Evolutionary conservation across 2,888 invertebrate genomes (phyloP).

Genomic region (Andrena camellia): DNA sequence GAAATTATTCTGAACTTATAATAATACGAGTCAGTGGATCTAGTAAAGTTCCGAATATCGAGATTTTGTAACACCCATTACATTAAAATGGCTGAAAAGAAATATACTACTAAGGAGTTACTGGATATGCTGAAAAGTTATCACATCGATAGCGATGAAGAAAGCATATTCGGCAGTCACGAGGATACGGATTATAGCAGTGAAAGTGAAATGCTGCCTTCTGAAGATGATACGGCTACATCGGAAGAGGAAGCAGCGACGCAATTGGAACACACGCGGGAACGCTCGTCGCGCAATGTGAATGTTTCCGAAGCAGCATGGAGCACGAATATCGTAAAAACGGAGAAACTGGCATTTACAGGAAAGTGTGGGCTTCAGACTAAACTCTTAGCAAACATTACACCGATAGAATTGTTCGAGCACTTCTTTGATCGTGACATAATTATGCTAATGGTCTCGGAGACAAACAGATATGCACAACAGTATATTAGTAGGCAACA

Average conservation of each 20-base stretch:
- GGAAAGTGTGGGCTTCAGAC: not conserved
- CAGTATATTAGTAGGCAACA: not conserved
- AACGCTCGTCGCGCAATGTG: not conserved
- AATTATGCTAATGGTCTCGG: slow-evolving; percentile 8
- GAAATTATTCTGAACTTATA: not conserved
- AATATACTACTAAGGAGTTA: not conserved
- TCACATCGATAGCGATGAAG: not conserved
- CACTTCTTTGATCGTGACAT: slow-evolving; percentile 1
- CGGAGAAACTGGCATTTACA: not conserved
- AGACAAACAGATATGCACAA: not conserved
- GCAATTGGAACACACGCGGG: not conserved
- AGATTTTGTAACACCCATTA: not conserved
- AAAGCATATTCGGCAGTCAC: not conserved
- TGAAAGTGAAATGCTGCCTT: not conserved
- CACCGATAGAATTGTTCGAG: not conserved
- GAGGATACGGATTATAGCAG: not conserved
- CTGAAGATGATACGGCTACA: not conserved
- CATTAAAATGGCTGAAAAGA: not conserved
- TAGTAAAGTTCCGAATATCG: no score
- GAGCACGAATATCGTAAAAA: not conserved
- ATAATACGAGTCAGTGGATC: not conserved
- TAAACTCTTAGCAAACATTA: not conserved
- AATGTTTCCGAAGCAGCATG: not conserved
- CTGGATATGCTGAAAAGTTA: not conserved
- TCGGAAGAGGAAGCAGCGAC: not conserved